Conservation (phyloP, 1,140 invertebrate species). For the Maconellicoccus hirsutus region DNA sequence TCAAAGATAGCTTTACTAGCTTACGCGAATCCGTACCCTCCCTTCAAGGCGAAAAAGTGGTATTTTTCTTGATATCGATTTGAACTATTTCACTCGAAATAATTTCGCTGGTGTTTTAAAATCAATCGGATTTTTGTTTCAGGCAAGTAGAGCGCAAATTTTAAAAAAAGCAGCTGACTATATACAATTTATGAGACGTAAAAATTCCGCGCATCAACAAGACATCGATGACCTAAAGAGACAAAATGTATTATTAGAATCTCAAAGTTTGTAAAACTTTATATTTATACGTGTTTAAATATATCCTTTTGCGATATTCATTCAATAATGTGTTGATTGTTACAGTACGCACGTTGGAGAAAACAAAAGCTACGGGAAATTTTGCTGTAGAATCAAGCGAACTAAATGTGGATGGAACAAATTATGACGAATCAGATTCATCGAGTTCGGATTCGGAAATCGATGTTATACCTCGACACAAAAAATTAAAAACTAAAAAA, state of each 20-base stretch:
- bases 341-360: constrained; percentile 55
- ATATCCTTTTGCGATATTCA: constrained; percentile 24
- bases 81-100: neutral
- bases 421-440: constrained; percentile 38
- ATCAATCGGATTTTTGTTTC: constrained; percentile 29
- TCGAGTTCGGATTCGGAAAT: constrained; percentile 30
- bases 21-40: constrained; percentile 84
- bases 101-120: neutral
- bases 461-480: neutral
- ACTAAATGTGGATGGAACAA: constrained; percentile 37
- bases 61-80: constrained; percentile 33
- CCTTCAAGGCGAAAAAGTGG: constrained; percentile 87
- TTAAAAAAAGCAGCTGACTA: constrained; percentile 96
- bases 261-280: constrained; percentile 59
- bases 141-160: constrained; percentile 94
- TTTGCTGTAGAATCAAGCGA: constrained; percentile 44
- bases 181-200: constrained; percentile 86
- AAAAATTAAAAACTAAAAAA: constrained; percentile 9
- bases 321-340: neutral
- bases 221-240: constrained; percentile 90
- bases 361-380: constrained; percentile 52
- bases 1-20: constrained; percentile 94
- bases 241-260: constrained; percentile 79
- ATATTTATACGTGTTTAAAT: constrained; percentile 12
- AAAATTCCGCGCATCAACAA: constrained; percentile 82